A percentile compares a stretch with the other conserved stretches of the same genome.
These are phyloP conservation scores for Alentia gelatinosa DNA, from an alignment of 2,888 invertebrate species.

Conservation along the genomic window DNA sequence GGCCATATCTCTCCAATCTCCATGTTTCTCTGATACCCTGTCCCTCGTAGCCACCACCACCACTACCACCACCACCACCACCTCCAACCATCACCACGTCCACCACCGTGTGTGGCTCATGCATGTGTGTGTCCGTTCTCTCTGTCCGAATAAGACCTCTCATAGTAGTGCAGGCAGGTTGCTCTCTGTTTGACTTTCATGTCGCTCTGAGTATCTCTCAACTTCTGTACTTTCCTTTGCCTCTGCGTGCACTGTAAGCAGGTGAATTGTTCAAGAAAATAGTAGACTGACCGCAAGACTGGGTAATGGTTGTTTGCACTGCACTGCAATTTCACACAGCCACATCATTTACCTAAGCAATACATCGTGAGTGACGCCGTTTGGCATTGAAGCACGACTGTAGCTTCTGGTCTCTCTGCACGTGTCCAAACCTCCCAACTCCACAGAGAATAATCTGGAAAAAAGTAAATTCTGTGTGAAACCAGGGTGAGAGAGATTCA, in stretches of 20 bases:
- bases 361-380: neutral
- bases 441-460: too few relatives aligned
- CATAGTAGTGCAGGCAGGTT: constrained; percentile 3
- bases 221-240: neutral
- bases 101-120: constrained; percentile 2
- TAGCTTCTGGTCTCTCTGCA: too few relatives aligned
- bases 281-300: neutral
- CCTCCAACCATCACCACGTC: neutral
- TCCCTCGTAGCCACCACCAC: neutral
- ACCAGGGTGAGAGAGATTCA: too few relatives aligned
- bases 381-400: neutral
- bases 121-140: constrained; percentile 3
- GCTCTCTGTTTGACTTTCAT: neutral
- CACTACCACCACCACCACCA: neutral
- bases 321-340: neutral
- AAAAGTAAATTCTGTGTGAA: too few relatives aligned
- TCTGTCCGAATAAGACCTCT: neutral
- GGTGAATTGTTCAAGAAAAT: neutral
- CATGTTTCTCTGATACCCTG: neutral
- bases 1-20: neutral
- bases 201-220: neutral
- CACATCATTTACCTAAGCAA: too few relatives aligned
- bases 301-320: neutral
- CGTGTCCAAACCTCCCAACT: too few relatives aligned
- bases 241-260: neutral